A percentile compares a stretch with the other conserved stretches of the same genome.
These are phyloP conservation scores for Papilio helenus DNA, from an alignment of 1,140 invertebrate genomes.

Conservation along the genomic window DNA sequence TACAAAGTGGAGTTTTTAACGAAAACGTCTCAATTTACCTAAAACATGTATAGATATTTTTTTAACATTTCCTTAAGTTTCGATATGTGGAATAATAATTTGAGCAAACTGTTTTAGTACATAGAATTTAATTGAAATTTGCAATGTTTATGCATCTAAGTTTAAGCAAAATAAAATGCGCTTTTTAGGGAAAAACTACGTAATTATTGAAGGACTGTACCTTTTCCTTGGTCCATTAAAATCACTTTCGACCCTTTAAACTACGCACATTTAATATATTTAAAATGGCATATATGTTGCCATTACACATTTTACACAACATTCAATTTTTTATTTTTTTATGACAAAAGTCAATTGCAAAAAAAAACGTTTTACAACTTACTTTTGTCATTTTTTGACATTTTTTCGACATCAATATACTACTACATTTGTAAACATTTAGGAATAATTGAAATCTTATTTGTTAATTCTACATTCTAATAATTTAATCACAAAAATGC, in stretches of 20 bases:
- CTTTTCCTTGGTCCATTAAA: conserved; percentile 21
- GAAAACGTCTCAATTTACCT: not conserved
- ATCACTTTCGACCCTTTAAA: conserved; percentile 39
- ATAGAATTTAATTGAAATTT: not conserved
- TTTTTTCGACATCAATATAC: not conserved
- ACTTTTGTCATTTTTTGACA: not conserved
- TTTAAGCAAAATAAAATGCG: not conserved
- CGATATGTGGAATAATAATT: conserved; percentile 18
- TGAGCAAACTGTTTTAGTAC: not conserved
- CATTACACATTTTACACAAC: conserved; percentile 11
- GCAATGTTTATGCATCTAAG: not conserved
- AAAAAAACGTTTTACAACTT: not conserved
- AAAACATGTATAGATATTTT: not conserved
- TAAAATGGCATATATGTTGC: not conserved
- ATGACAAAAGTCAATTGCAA: not conserved
- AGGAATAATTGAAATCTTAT: not conserved
- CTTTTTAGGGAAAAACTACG: not conserved
- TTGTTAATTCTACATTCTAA: not conserved
- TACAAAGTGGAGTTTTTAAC: not conserved
- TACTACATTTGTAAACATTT: not conserved
- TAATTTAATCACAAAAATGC: not conserved
- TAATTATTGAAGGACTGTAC: conserved; percentile 19
- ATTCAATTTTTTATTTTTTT: not conserved
- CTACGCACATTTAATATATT: conserved; percentile 38
- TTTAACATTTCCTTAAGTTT: not conserved